Percentiles rank a stretch among this genome's conserved stretches.
phyloP scores from a whole-genome alignment of 2,797 vertebrate species.

The Etheostoma perlongum region DNA sequence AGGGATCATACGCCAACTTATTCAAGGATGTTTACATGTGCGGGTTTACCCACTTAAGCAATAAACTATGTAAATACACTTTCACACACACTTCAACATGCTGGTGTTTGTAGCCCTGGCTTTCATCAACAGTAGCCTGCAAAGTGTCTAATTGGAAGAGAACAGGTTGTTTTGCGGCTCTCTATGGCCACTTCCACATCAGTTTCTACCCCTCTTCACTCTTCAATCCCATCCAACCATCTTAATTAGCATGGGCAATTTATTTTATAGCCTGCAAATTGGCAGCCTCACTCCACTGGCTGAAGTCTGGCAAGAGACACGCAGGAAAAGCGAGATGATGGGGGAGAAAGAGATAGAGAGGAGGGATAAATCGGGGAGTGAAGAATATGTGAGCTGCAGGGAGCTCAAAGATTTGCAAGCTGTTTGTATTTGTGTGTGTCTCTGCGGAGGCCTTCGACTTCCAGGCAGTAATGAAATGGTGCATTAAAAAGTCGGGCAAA shows the following conservation, averaged over 20 bases:
- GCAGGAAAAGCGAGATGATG: conserved; percentile 32
- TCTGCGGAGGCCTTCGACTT: conserved; percentile 10
- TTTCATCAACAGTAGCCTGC: conserved; percentile 54
- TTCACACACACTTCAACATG: conserved; percentile 35
- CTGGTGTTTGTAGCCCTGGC: conserved; percentile 36
- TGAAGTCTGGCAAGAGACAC: conserved; percentile 62
- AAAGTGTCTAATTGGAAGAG: conserved; percentile 73
- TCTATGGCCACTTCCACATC: conserved; percentile 59
- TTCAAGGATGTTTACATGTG: conserved; percentile 51
- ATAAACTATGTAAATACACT: conserved; percentile 58
- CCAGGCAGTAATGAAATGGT: conserved; percentile 4
- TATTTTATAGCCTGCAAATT: conserved; percentile 84
- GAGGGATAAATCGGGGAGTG: conserved; percentile 31
- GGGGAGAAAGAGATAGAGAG: conserved; percentile 24
- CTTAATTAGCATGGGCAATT: conserved; percentile 82
- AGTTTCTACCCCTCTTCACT: conserved; percentile 52
- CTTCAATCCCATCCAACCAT: conserved; percentile 68
- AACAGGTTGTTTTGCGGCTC: conserved; percentile 75
- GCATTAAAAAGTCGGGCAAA: conserved; percentile 12
- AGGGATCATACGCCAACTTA: conserved; percentile 43
- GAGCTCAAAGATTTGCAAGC: conserved; percentile 41
- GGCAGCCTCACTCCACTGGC: conserved; percentile 69
- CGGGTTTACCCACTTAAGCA: conserved; percentile 40
- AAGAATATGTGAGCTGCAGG: conserved; percentile 53
- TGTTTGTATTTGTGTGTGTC: conserved; percentile 33